phyloP scores from a whole-genome alignment of 1,140 invertebrate species.

The Apocrypta bakeri region DNA sequence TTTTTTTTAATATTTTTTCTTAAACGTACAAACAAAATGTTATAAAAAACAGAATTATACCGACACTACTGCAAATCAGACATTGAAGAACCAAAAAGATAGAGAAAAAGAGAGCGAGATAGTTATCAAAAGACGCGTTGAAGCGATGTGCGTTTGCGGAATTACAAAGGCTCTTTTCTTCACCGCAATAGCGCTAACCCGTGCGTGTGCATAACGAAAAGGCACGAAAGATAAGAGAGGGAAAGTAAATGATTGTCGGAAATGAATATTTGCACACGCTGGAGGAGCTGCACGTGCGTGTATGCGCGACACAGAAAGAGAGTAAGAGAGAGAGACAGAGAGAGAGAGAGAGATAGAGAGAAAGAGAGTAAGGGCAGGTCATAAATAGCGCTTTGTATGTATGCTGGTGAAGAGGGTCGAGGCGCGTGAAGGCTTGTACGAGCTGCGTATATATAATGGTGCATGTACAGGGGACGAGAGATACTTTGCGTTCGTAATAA shows the following conservation, averaged over 20 bases:
- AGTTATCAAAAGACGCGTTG: too few relatives aligned
- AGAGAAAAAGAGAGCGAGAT: too few relatives aligned
- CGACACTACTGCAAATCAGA: background rate
- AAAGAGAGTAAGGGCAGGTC: slow-evolving; percentile 53
- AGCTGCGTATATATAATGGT: slow-evolving; percentile 45
- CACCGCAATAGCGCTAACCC: too few relatives aligned
- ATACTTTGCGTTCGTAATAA: slow-evolving; percentile 42
- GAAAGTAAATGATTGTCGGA: slow-evolving; percentile 34
- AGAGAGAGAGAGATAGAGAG: too few relatives aligned
- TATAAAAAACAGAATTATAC: too few relatives aligned
- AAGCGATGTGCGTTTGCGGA: too few relatives aligned
- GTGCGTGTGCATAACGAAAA: background rate
- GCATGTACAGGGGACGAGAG: background rate
- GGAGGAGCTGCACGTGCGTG: slow-evolving; percentile 20
- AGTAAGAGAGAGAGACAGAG: too few relatives aligned
- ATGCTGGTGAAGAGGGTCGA: slow-evolving; percentile 60
- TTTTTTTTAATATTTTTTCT: too few relatives aligned
- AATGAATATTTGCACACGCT: slow-evolving; percentile 59
- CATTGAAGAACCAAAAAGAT: background rate
- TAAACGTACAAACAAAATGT: too few relatives aligned
- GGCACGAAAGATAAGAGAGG: slow-evolving; percentile 38
- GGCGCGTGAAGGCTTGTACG: too few relatives aligned
- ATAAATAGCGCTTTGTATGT: slow-evolving; percentile 70
- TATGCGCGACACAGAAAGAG: too few relatives aligned
- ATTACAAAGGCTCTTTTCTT: too few relatives aligned